A percentile compares a stretch with the other conserved stretches of the same genome.
These are phyloP conservation scores for Olivierus martensii DNA, from an alignment of 1,140 invertebrate species.

Conservation along the genomic window DNA sequence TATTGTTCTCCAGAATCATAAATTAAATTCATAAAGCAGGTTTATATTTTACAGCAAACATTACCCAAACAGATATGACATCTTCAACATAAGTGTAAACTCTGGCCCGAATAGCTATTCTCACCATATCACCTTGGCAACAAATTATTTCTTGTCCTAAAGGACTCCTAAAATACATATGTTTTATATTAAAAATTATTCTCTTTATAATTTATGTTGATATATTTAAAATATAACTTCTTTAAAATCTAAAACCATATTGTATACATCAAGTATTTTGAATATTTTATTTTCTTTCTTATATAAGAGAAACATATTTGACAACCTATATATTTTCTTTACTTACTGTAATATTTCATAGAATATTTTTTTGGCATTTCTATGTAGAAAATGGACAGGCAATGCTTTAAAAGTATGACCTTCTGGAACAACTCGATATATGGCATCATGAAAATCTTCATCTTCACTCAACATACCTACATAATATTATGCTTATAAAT, in stretches of 20 bases:
- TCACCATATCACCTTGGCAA: neutral
- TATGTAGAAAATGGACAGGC: constrained; percentile 32
- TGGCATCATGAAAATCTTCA: constrained; percentile 33
- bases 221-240: too few species aligned
- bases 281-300: too few species aligned
- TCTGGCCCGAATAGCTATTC: neutral
- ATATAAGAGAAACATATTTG: too few species aligned
- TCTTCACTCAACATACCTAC: constrained; percentile 14
- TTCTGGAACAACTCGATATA: constrained; percentile 29
- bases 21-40: neutral
- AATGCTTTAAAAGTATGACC: constrained; percentile 36
- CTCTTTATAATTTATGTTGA: too few species aligned
- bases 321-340: too few species aligned
- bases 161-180: neutral
- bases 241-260: too few species aligned
- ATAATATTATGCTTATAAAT: too few species aligned
- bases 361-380: constrained; percentile 29
- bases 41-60: neutral
- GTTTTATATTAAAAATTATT: neutral
- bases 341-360: constrained; percentile 26
- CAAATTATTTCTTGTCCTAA: neutral
- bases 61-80: neutral
- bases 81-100: neutral
- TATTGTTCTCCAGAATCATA: too few species aligned
- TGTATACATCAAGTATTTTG: too few species aligned